Percentiles rank a stretch among this genome's conserved stretches.
Evolutionary conservation across 2,113 vertebrate genomes (phyloP).

Genomic region (Apodemus speciosus): DNA sequence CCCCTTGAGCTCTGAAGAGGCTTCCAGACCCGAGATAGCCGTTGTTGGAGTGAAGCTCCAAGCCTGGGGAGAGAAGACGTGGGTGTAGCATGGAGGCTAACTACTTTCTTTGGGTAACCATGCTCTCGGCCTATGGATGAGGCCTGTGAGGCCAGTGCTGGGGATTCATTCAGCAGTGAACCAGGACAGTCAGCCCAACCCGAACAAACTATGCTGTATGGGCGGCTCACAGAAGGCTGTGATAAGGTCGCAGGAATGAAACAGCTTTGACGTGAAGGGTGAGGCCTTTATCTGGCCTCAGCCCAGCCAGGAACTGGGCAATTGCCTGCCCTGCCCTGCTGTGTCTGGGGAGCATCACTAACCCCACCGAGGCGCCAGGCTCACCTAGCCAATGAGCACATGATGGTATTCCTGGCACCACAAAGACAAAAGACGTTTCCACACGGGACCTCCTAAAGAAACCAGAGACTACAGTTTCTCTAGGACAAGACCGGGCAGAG

Average conservation of each 20-base stretch:
- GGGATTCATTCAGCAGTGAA: background rate
- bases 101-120: too few relatives aligned
- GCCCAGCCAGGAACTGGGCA: background rate
- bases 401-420: conserved; percentile 68
- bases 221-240: background rate
- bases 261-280: background rate
- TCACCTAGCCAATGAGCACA: conserved; percentile 46
- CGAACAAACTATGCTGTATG: background rate
- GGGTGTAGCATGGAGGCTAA: background rate
- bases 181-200: background rate
- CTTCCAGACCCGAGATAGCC: background rate
- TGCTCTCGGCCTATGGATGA: background rate
- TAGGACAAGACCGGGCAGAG: background rate
- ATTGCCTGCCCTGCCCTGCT: background rate
- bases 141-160: background rate
- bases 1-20: background rate
- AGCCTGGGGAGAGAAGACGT: too few relatives aligned
- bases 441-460: conserved; percentile 55
- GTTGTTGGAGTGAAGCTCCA: background rate
- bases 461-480: conserved; percentile 46
- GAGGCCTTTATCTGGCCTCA: background rate
- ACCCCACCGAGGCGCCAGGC: conserved; percentile 31
- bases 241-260: background rate
- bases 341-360: background rate
- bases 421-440: conserved; percentile 67